Evolutionary conservation across 1,140 invertebrate genomes (phyloP).

Genomic region (Coelopa frigida): DNA sequence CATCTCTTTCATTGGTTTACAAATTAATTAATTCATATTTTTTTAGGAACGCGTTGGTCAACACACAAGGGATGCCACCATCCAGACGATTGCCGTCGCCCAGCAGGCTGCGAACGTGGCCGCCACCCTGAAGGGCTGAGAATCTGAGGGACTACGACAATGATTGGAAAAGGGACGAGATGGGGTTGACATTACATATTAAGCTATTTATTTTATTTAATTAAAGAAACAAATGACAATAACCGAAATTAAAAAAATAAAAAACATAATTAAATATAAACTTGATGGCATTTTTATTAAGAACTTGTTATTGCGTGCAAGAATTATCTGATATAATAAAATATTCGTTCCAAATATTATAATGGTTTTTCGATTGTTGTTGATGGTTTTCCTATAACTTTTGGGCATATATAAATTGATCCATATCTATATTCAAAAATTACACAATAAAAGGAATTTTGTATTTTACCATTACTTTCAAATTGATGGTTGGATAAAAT

Average conservation of each 20-base stretch:
- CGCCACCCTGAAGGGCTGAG: slow-evolving; percentile 18
- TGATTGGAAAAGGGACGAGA: background rate
- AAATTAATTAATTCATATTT: background rate
- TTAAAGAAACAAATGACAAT: background rate
- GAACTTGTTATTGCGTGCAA: background rate
- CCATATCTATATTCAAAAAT: too few relatives aligned
- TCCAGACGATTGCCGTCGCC: slow-evolving; percentile 26
- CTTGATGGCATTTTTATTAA: background rate
- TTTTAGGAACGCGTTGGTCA: slow-evolving; percentile 27
- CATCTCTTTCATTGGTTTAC: too few relatives aligned
- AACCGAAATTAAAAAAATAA: background rate
- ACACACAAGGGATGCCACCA: slow-evolving; percentile 30
- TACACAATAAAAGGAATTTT: too few relatives aligned
- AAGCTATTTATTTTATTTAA: background rate
- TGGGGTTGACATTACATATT: background rate
- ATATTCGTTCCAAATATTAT: too few relatives aligned
- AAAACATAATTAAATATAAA: too few relatives aligned
- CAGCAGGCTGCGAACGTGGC: slow-evolving; percentile 32
- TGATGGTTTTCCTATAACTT: too few relatives aligned
- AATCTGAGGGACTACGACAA: too few relatives aligned
- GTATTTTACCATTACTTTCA: background rate
- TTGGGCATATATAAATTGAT: too few relatives aligned
- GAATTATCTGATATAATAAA: background rate
- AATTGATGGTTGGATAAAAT: background rate
- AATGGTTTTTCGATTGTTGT: too few relatives aligned